Base-by-base conservation (phyloP, 2,888 invertebrate genomes). In the Pandemis heparana region DNA sequence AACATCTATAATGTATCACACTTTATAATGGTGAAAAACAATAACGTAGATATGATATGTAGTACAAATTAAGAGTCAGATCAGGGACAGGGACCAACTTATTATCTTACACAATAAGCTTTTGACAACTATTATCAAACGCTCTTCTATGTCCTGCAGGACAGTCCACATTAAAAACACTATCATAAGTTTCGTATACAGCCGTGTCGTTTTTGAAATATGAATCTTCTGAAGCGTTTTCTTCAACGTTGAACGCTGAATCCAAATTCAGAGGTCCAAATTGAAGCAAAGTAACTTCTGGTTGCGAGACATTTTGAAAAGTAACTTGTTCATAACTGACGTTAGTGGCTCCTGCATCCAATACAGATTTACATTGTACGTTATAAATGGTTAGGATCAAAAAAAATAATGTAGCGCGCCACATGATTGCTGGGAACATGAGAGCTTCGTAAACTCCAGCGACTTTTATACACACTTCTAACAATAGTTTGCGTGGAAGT, bases 111-210 rank as follows among this genome's bases (percentile, higher is more conserved):
- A 0, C 14, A 46, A 63, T 63, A 1, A 8, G 32, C n/a, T 32
- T 7, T 62, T 64, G 69, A 32, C 63, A 73, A 56, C 56, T 56
- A 5, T 53, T 53, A 48, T 73, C 73, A 10, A 66, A 5, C 18
- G 67, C 43, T 9, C 73, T 60, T 39, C 23, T 46, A 9, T 43
- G 18, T 12, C 73, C 73, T 10, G 12, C 9, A 0, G 73, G 68
- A 32, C 69, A 73, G 12, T 62, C 73, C 9, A n/a, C 73, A 16
- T 1, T 39, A 14, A 73, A 73, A 10, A 53, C 68, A 10, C 46
- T 62, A 12, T 46, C 5, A 9, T 14, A 12, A 41, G n/a, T 32
- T 43, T 69, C 16, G 39, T 61, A 4, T 9, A 6, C 64, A 0
- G 0, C 32, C 10, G 41, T 18, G 32, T n/a, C 23, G 7, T 61